Evolutionary conservation across 2,797 vertebrate genomes (phyloP).

Genomic region (Anolis apletophallus): DNA sequence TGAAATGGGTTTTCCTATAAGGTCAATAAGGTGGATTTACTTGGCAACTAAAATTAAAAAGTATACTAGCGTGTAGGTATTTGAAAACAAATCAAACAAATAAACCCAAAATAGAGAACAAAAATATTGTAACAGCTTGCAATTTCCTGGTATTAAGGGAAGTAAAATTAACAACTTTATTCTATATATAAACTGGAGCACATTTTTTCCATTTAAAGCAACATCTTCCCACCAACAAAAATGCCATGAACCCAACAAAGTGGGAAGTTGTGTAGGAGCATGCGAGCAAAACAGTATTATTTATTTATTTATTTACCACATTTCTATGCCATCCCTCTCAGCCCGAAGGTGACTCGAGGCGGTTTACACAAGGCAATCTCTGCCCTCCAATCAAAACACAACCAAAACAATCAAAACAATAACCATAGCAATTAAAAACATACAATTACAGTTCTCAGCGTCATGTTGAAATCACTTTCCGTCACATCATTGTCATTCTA

Average conservation of each 20-base stretch:
- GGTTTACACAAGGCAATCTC: too few species aligned
- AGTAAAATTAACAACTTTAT: not conserved
- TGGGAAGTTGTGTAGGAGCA: not conserved
- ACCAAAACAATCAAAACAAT: too few species aligned
- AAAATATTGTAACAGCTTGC: not conserved
- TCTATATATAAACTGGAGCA: too few species aligned
- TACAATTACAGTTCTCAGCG: too few species aligned
- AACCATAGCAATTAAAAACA: too few species aligned
- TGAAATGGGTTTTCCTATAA: conserved; percentile 27
- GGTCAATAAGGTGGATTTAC: not conserved
- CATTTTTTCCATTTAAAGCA: too few species aligned
- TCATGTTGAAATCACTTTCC: too few species aligned
- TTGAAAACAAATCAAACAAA: not conserved
- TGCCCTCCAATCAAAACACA: too few species aligned
- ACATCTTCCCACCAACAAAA: not conserved
- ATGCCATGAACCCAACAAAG: not conserved
- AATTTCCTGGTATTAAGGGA: not conserved
- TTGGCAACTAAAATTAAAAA: not conserved
- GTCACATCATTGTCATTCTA: too few species aligned
- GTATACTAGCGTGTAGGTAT: not conserved
- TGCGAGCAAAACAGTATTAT: not conserved
- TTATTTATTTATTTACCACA: too few species aligned
- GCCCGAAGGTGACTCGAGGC: too few species aligned
- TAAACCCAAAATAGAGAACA: not conserved
- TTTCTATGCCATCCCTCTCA: too few species aligned